phyloP scores from a whole-genome alignment of 23 tunicate species.

The Diplosoma virens region DNA sequence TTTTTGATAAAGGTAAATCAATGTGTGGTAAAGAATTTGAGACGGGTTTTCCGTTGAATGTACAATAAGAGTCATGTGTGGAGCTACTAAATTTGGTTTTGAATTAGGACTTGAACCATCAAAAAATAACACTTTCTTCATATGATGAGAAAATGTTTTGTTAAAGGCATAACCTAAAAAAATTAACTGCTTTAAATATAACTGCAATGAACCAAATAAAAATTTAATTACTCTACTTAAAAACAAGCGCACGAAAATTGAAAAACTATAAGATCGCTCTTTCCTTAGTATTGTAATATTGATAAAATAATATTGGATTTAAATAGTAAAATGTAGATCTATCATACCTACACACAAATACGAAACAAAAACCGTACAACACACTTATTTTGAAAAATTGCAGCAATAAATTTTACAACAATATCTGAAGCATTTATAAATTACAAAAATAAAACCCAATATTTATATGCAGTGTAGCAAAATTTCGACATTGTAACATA shows the following conservation, averaged over 20 bases:
- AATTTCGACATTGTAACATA: too few relatives aligned
- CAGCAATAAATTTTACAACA: too few relatives aligned
- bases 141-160: slow-evolving; percentile 81
- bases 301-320: too few relatives aligned
- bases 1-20: slow-evolving; percentile 49
- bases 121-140: slow-evolving; percentile 83
- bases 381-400: too few relatives aligned
- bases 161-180: slow-evolving; percentile 71
- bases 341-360: too few relatives aligned
- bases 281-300: too few relatives aligned
- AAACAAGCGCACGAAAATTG: not conserved
- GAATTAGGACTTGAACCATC: slow-evolving; percentile 26
- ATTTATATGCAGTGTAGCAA: too few relatives aligned
- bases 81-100: slow-evolving; percentile 20
- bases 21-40: slow-evolving; percentile 43
- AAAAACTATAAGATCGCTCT: too few relatives aligned
- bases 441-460: too few relatives aligned
- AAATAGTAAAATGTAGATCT: too few relatives aligned
- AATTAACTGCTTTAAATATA: not conserved
- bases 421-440: too few relatives aligned
- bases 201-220: not conserved
- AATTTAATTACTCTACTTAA: not conserved
- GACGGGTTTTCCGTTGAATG: slow-evolving; percentile 47
- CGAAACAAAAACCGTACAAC: too few relatives aligned
- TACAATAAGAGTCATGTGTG: slow-evolving; percentile 41